Percentiles rank a stretch among this genome's conserved stretches.
Evolutionary conservation across 1,140 invertebrate species (phyloP).

Genomic region (Chelonus insularis): DNA sequence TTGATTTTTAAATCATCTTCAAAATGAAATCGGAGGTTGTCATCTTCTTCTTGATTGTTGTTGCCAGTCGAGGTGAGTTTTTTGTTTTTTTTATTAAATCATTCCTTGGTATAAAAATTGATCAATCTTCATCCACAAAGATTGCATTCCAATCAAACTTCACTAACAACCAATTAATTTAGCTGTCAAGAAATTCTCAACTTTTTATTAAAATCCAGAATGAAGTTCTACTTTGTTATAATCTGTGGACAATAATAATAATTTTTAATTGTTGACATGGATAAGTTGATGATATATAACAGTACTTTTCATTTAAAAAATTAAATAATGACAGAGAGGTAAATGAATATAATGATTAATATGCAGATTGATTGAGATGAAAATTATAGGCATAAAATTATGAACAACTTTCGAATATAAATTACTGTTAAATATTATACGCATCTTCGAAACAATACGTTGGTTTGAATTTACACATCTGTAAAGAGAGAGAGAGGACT

Average conservation of each 20-base stretch:
- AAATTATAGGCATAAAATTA: background rate
- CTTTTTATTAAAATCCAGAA: background rate
- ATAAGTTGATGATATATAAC: background rate
- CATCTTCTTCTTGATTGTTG: constrained; percentile 46
- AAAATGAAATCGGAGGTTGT: constrained; percentile 46
- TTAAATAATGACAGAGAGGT: background rate
- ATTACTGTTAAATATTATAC: background rate
- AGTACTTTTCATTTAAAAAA: background rate
- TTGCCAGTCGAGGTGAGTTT: constrained; percentile 50
- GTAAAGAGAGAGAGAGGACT: constrained; percentile 47
- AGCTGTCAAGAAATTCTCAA: background rate
- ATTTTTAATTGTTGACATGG: too few relatives aligned
- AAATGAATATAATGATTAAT: background rate
- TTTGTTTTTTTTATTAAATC: constrained; percentile 28
- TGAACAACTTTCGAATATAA: background rate
- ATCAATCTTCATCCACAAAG: too few relatives aligned
- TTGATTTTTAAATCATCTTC: constrained; percentile 30
- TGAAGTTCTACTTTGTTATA: too few relatives aligned
- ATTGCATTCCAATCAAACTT: too few relatives aligned
- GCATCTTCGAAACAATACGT: constrained; percentile 41
- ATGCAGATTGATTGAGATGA: background rate
- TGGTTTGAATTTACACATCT: constrained; percentile 50
- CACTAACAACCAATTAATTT: too few relatives aligned
- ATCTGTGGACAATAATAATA: too few relatives aligned
- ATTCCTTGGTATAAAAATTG: too few relatives aligned